These are phyloP conservation scores for Lerema accius DNA, from an alignment of 1,140 invertebrate genomes.

Conservation along the genomic window DNA sequence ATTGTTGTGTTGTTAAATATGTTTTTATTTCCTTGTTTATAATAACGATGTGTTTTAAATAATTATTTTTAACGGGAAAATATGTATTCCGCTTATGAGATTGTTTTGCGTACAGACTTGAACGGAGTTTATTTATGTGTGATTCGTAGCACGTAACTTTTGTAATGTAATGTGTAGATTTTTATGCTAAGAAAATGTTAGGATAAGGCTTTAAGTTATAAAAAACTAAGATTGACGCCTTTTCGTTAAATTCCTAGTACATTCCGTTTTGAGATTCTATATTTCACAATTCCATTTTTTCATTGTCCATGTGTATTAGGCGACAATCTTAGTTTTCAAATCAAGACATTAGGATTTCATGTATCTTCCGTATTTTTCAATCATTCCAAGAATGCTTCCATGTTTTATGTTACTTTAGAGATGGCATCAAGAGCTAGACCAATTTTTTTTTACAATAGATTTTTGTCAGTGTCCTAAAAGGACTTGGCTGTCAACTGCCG, in stretches of 20 bases:
- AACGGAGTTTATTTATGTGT: constrained; percentile 79
- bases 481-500: constrained; percentile 1
- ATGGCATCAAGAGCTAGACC: constrained; percentile 1
- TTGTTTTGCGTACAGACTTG: constrained; percentile 67
- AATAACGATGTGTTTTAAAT: constrained; percentile 57
- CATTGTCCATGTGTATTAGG: constrained; percentile 5
- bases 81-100: constrained; percentile 65
- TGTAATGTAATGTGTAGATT: constrained; percentile 59
- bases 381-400: constrained; percentile 55
- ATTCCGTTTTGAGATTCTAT: constrained; percentile 19
- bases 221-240: constrained; percentile 44
- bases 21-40: constrained; percentile 73
- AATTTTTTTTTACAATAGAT: neutral
- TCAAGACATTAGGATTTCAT: constrained; percentile 27
- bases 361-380: constrained; percentile 28
- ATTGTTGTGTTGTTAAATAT: constrained; percentile 75
- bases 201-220: constrained; percentile 35
- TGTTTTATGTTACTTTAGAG: constrained; percentile 34
- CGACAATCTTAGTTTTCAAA: constrained; percentile 43
- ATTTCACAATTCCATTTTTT: constrained; percentile 7
- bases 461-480: constrained; percentile 15
- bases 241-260: constrained; percentile 18
- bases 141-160: constrained; percentile 68
- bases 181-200: constrained; percentile 46
- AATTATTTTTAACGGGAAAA: constrained; percentile 56